phyloP scores from a whole-genome alignment of 2,113 vertebrate genomes.

The Crotalus tigris region DNA sequence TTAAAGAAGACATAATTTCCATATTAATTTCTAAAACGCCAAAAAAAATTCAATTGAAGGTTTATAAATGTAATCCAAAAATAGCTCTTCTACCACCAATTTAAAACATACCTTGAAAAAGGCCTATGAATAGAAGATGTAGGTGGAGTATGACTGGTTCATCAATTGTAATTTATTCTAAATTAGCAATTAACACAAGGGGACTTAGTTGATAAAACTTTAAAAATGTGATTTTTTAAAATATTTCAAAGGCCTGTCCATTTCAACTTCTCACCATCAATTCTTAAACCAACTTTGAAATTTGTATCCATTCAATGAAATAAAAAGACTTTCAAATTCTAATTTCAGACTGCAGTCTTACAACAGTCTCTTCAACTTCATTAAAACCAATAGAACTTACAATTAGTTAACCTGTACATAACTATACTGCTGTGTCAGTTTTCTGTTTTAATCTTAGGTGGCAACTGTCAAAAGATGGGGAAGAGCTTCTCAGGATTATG shows the following conservation, averaged over 20 bases:
- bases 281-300: slow-evolving; percentile 34
- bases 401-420: background rate
- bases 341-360: slow-evolving; percentile 15
- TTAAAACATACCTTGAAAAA: slow-evolving; percentile 21
- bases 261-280: background rate
- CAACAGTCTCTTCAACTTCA: background rate
- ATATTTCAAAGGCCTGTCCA: slow-evolving; percentile 34
- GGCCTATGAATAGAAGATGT: background rate
- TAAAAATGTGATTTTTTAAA: background rate
- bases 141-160: slow-evolving; percentile 7
- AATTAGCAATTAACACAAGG: background rate
- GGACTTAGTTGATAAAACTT: background rate
- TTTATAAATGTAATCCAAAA: background rate
- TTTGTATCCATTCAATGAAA: background rate
- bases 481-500: slow-evolving; percentile 15
- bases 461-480: slow-evolving; percentile 28
- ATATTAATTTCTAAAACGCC: slow-evolving; percentile 12
- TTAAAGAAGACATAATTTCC: slow-evolving; percentile 27
- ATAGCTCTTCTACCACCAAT: background rate
- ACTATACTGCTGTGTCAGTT: slow-evolving; percentile 7
- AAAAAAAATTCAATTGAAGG: background rate
- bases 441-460: slow-evolving; percentile 30
- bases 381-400: background rate
- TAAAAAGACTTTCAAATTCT: slow-evolving; percentile 33
- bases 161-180: slow-evolving; percentile 20